These are phyloP conservation scores for Stylophora pistillata DNA, from an alignment of 64 coral and sea anemone genomes.

Conservation along the genomic window DNA sequence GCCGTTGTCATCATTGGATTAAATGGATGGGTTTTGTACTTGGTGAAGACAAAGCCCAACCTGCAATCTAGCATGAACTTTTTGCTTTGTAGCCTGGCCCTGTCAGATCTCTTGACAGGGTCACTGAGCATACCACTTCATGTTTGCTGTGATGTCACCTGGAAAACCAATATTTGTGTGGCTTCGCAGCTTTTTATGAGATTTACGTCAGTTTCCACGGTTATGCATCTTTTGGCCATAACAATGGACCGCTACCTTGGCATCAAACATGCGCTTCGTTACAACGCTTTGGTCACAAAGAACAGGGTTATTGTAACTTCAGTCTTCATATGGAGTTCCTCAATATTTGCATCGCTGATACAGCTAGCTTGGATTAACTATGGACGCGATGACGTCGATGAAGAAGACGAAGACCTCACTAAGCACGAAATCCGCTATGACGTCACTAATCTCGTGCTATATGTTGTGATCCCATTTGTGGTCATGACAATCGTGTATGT, in stretches of 20 bases:
- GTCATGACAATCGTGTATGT: conserved; percentile 50
- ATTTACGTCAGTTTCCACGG: conserved; percentile 69
- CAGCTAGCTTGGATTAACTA: conserved; percentile 58
- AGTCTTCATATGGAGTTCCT: conserved; percentile 41
- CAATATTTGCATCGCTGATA: conserved; percentile 42
- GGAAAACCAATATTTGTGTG: conserved; percentile 12
- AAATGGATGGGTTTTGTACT: conserved; percentile 42
- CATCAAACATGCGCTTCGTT: conserved; percentile 66
- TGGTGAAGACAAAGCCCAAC: conserved; percentile 32
- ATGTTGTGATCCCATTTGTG: conserved; percentile 38
- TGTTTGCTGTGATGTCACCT: conserved; percentile 37
- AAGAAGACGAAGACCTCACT: conserved; percentile 23
- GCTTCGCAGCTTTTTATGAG: conserved; percentile 23
- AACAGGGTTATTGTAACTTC: conserved; percentile 4
- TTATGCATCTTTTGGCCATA: conserved; percentile 58
- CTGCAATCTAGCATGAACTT: conserved; percentile 64
- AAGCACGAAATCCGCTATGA: conserved; percentile 61
- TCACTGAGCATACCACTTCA: conserved; percentile 50
- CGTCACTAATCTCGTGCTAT: conserved; percentile 30
- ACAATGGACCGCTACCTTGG: conserved; percentile 67
- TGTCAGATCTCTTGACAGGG: conserved; percentile 74
- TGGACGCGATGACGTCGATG: not conserved
- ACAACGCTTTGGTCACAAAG: conserved; percentile 53
- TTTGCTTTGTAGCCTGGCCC: conserved; percentile 65
- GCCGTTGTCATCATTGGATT: conserved; percentile 56